A percentile compares a stretch with the other conserved stretches of the same genome.
These are phyloP conservation scores for Trilocha varians DNA, from an alignment of 2,888 invertebrate genomes.

Conservation along the genomic window DNA sequence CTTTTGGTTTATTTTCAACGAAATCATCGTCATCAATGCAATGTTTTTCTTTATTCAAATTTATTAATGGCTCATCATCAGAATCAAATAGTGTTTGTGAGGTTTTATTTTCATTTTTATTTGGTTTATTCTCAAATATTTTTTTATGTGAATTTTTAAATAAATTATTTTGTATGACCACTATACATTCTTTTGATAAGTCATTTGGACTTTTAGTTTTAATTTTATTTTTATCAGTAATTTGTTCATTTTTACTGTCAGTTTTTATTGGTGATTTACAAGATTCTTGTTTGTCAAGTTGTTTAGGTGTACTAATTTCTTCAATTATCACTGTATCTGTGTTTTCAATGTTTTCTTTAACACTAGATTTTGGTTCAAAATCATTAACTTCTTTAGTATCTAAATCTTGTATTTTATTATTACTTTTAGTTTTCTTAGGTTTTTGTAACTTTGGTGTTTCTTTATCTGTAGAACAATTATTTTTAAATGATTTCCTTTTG, in stretches of 20 bases:
- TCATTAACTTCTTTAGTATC: neutral
- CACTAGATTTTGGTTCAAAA: slow-evolving; percentile 8
- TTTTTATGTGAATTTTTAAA: slow-evolving; percentile 24
- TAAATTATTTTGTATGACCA: slow-evolving; percentile 56
- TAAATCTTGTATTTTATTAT: slow-evolving; percentile 1
- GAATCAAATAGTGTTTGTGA: slow-evolving; percentile 41
- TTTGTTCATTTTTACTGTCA: neutral
- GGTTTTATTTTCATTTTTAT: slow-evolving; percentile 10
- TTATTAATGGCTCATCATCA: slow-evolving; percentile 46
- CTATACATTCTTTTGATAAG: slow-evolving; percentile 57
- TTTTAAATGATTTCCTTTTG: slow-evolving; percentile 12
- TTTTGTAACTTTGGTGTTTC: neutral
- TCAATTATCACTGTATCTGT: neutral
- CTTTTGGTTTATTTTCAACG: slow-evolving; percentile 16
- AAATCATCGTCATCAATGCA: slow-evolving; percentile 24
- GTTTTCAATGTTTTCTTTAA: neutral
- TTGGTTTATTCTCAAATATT: slow-evolving; percentile 2
- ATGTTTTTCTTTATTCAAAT: slow-evolving; percentile 26
- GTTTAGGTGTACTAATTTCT: slow-evolving; percentile 1
- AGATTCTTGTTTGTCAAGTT: neutral
- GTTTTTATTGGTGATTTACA: neutral
- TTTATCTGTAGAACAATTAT: slow-evolving; percentile 3
- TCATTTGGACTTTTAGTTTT: slow-evolving; percentile 46
- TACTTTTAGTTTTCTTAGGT: neutral
- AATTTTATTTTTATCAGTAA: slow-evolving; percentile 5